These are phyloP conservation scores for Melipona beecheii DNA, from an alignment of 2,888 invertebrate species.

Conservation along the genomic window DNA sequence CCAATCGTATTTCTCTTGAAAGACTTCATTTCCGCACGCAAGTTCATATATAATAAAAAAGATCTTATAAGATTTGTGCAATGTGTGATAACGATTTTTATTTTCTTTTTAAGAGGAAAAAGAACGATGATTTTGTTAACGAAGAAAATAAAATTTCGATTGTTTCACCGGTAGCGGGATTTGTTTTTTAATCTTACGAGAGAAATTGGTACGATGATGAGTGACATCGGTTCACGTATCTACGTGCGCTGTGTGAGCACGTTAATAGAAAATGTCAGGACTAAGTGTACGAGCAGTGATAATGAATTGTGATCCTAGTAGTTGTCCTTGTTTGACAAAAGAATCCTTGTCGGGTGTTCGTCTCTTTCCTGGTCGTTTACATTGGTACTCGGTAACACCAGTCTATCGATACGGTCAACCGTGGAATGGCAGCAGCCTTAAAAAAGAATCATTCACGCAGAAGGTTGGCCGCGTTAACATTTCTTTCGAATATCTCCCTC, in stretches of 20 bases:
- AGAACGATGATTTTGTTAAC: not conserved
- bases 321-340: slow-evolving; percentile 69
- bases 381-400: slow-evolving; percentile 52
- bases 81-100: not conserved
- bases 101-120: not conserved
- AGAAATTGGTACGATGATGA: slow-evolving; percentile 70
- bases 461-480: slow-evolving; percentile 96
- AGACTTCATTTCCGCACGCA: too few relatives aligned
- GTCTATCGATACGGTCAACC: slow-evolving; percentile 52
- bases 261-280: slow-evolving; percentile 75
- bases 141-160: slow-evolving; percentile 31
- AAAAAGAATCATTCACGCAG: slow-evolving; percentile 90
- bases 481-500: slow-evolving; percentile 97
- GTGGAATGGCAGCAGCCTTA: slow-evolving; percentile 85
- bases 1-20: too few relatives aligned
- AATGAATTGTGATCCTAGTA: slow-evolving; percentile 81
- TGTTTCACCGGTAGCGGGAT: slow-evolving; percentile 50
- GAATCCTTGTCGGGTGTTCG: slow-evolving; percentile 51
- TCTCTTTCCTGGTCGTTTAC: slow-evolving; percentile 49
- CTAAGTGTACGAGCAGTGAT: slow-evolving; percentile 79
- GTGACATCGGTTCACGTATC: slow-evolving; percentile 59
- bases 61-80: not conserved
- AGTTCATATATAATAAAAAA: not conserved
- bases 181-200: slow-evolving; percentile 62
- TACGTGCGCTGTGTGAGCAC: slow-evolving; percentile 68